These are phyloP conservation scores for Scolanthus callimorphus DNA, from an alignment of 92 coral and sea anemone species.

Conservation along the genomic window DNA sequence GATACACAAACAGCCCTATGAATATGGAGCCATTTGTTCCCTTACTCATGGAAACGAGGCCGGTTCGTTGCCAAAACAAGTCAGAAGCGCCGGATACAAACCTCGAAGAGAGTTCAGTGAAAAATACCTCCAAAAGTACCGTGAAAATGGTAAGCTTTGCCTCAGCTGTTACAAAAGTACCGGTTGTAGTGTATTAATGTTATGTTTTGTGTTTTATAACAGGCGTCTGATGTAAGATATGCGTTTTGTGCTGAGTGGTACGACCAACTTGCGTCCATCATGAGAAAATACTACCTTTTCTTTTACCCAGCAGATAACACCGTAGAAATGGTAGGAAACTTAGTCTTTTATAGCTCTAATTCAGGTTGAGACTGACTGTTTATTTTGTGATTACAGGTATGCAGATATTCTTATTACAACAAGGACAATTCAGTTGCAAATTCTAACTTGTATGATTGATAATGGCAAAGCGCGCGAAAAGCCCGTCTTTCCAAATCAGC, in stretches of 20 bases:
- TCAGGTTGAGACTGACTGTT: too few species aligned
- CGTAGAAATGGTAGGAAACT: constrained; percentile 84
- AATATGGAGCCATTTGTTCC: too few species aligned
- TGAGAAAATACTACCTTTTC: constrained; percentile 89
- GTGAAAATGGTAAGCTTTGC: constrained; percentile 49
- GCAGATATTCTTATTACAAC: too few species aligned
- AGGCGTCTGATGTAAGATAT: constrained; percentile 78
- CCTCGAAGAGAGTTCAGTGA: background rate
- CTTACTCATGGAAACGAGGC: constrained; percentile 61
- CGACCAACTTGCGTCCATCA: constrained; percentile 87
- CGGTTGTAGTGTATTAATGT: background rate
- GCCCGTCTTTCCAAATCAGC: too few species aligned
- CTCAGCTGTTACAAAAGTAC: background rate
- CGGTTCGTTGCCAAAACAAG: constrained; percentile 79
- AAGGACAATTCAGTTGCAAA: too few species aligned
- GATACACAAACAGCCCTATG: too few species aligned
- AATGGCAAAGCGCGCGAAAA: too few species aligned
- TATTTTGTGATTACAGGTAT: too few species aligned
- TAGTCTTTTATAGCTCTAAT: too few species aligned
- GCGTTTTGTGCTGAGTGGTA: constrained; percentile 98
- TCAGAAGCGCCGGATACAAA: constrained; percentile 27
- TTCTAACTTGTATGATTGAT: too few species aligned
- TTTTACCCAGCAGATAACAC: constrained; percentile 86
- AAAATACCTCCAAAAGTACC: background rate
- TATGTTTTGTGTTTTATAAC: constrained; percentile 26